These are phyloP conservation scores for Bombus sylvicola DNA, from an alignment of 1,140 invertebrate genomes.

Conservation along the genomic window DNA sequence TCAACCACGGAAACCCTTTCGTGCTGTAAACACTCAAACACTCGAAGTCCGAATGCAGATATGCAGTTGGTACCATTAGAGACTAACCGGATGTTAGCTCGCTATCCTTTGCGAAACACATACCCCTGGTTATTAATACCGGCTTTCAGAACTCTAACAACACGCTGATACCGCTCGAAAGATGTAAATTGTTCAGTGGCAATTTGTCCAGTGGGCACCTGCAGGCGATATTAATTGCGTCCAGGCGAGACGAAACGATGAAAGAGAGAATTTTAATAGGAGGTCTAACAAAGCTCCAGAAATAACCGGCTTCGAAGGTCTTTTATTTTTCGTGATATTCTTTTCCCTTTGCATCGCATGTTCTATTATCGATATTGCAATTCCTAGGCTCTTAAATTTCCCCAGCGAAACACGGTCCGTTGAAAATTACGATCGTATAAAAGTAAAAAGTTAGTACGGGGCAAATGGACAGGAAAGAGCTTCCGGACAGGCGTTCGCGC, in stretches of 20 bases:
- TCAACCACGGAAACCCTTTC: slow-evolving; percentile 11
- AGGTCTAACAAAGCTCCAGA: background rate
- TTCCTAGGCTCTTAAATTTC: background rate
- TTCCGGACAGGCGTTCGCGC: background rate
- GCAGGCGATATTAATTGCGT: background rate
- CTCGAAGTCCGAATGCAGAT: background rate
- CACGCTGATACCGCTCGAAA: background rate
- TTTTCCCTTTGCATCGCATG: background rate
- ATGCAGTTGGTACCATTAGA: background rate
- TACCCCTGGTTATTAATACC: slow-evolving; percentile 1
- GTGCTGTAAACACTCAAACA: background rate
- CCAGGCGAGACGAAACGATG: background rate
- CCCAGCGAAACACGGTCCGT: background rate
- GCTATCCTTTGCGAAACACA: background rate
- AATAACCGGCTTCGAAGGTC: background rate
- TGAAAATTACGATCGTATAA: background rate
- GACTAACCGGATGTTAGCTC: background rate
- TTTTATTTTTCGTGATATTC: background rate
- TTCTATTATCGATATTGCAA: background rate
- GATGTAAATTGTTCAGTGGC: background rate
- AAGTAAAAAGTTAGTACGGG: background rate
- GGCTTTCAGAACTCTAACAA: background rate
- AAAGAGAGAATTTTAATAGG: background rate
- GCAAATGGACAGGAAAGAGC: slow-evolving; percentile 7
- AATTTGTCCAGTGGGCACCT: too few relatives aligned